Evolutionary conservation across 2,797 vertebrate genomes (phyloP).

Genomic region (Pseudotriccus pelzelni): DNA sequence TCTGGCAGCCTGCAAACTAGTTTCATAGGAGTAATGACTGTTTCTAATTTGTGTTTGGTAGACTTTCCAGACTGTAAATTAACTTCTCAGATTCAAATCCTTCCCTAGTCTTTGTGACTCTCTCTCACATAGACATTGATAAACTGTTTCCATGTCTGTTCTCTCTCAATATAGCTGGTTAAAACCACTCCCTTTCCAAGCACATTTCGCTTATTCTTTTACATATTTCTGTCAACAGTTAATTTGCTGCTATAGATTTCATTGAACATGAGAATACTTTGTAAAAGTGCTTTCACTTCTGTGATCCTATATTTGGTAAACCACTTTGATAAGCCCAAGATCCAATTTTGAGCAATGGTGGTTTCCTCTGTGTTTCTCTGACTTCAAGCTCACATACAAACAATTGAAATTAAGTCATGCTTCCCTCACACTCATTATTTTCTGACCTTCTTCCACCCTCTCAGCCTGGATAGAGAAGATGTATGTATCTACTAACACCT

Average conservation of each 20-base stretch:
- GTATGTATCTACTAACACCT: neutral
- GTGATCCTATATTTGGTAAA: neutral
- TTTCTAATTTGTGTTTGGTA: neutral
- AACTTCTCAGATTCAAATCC: neutral
- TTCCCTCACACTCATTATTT: neutral
- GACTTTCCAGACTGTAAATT: neutral
- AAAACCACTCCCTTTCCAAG: neutral
- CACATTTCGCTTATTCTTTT: neutral
- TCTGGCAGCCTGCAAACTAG: neutral
- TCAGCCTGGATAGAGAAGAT: neutral
- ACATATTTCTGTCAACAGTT: neutral
- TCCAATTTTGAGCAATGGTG: neutral
- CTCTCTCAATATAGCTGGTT: neutral
- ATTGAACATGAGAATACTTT: neutral
- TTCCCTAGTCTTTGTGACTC: neutral
- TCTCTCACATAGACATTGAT: neutral
- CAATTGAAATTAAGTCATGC: neutral
- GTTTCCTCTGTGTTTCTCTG: neutral
- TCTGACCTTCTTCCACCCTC: neutral
- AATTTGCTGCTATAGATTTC: neutral
- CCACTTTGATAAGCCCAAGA: neutral
- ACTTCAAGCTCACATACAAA: neutral
- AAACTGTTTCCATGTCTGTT: neutral
- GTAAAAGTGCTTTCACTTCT: neutral
- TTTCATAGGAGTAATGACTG: neutral